Evolutionary conservation across 1,140 invertebrate species (phyloP).

Genomic region (Bathynomus jamesi): DNA sequence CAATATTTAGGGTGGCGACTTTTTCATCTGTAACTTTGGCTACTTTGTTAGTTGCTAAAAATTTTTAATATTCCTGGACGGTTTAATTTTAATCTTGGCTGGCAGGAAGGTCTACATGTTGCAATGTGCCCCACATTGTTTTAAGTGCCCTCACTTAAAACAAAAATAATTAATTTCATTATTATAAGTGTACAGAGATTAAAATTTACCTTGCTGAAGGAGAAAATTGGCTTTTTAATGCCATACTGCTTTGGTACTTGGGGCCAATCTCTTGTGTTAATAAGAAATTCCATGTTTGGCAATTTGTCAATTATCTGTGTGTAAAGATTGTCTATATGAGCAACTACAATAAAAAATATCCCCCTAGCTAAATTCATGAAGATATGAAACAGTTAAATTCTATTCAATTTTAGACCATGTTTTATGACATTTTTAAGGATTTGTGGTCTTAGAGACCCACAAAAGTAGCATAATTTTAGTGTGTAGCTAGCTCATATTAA

Average conservation of each 20-base stretch:
- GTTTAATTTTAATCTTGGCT: no score
- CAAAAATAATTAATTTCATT: constrained; percentile 10
- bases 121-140: no score
- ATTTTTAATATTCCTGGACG: background rate
- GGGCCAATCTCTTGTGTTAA: constrained; percentile 90
- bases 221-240: constrained; percentile 69
- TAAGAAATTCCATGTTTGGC: constrained; percentile 74
- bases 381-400: no score
- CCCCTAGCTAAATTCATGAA: no score
- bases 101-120: no score
- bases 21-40: constrained; percentile 7
- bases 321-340: background rate
- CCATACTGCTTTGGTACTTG: constrained; percentile 61
- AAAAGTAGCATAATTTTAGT: no score
- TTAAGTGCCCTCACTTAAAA: background rate
- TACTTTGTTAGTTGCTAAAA: background rate
- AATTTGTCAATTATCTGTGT: constrained; percentile 50
- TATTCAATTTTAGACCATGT: no score
- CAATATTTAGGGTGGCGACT: no score
- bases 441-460: no score
- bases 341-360: no score
- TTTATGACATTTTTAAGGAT: no score
- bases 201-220: constrained; percentile 77
- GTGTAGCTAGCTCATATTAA: no score
- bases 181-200: background rate